These are phyloP conservation scores for Percopsis omiscomaycus DNA, from an alignment of 2,797 vertebrate genomes.

Conservation along the genomic window DNA sequence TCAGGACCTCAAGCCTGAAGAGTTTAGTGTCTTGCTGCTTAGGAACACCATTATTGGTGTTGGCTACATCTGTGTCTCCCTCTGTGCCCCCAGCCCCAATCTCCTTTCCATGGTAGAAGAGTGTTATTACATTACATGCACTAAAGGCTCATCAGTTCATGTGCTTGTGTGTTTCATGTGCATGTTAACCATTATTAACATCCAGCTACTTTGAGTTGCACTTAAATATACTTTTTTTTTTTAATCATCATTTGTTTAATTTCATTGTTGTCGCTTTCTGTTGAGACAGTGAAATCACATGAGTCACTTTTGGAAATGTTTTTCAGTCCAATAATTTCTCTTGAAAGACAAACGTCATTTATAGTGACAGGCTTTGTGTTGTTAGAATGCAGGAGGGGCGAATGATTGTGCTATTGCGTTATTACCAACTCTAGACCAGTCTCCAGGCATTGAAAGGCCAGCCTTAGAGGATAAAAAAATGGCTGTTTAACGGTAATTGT, in stretches of 20 bases:
- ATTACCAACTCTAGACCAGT: background rate
- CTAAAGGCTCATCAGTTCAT: background rate
- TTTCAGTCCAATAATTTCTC: background rate
- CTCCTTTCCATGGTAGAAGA: background rate
- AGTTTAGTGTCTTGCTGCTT: conserved; percentile 41
- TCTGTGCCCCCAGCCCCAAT: background rate
- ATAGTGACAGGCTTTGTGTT: background rate
- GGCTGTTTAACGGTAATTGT: conserved; percentile 35
- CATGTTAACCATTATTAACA: background rate
- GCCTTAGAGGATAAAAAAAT: conserved; percentile 10
- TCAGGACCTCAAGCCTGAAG: background rate
- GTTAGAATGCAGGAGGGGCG: background rate
- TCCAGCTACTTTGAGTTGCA: background rate
- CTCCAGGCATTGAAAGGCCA: conserved; percentile 27
- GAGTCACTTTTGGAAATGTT: background rate
- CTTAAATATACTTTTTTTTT: background rate
- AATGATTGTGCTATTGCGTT: background rate
- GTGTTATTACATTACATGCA: background rate
- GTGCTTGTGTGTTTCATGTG: background rate
- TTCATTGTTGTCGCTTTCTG: background rate
- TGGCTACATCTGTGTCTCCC: background rate
- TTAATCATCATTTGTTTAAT: background rate
- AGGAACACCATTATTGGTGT: conserved; percentile 33
- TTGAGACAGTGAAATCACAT: background rate
- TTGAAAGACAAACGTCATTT: background rate